phyloP scores from a whole-genome alignment of 2,113 vertebrate species.

The Equus quagga region DNA sequence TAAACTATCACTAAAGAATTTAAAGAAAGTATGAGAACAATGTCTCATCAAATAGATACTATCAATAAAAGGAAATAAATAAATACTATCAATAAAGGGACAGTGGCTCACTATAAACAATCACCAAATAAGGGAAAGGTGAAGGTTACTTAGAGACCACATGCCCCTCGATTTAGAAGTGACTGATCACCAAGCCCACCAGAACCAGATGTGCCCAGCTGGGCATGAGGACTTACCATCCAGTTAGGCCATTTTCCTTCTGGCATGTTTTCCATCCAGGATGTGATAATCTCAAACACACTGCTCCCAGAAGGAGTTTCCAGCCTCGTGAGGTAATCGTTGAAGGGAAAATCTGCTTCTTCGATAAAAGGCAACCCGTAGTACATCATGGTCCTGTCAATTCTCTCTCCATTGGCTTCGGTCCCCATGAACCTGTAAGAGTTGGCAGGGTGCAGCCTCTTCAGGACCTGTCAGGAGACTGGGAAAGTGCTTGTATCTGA shows the following conservation, averaged over 20 bases:
- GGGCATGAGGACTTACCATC: constrained; percentile 89
- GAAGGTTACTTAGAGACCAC: background rate
- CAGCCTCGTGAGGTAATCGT: constrained; percentile 92
- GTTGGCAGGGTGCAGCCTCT: background rate
- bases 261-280: constrained; percentile 97
- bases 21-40: background rate
- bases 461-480: background rate
- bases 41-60: background rate
- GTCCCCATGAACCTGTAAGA: constrained; percentile 93
- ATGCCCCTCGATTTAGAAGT: background rate
- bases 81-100: background rate
- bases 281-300: constrained; percentile 88
- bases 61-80: background rate
- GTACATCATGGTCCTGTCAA: constrained; percentile 95
- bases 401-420: constrained; percentile 88
- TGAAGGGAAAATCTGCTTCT: constrained; percentile 97
- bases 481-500: background rate
- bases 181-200: background rate
- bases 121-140: background rate
- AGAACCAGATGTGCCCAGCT: background rate
- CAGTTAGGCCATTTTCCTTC: constrained; percentile 96
- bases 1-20: background rate
- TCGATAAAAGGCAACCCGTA: constrained; percentile 91
- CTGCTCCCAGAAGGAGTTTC: constrained; percentile 87
- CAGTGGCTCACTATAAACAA: background rate